These are phyloP conservation scores for Gryon sp. DNA, from an alignment of 1,140 invertebrate genomes.

Conservation along the genomic window DNA sequence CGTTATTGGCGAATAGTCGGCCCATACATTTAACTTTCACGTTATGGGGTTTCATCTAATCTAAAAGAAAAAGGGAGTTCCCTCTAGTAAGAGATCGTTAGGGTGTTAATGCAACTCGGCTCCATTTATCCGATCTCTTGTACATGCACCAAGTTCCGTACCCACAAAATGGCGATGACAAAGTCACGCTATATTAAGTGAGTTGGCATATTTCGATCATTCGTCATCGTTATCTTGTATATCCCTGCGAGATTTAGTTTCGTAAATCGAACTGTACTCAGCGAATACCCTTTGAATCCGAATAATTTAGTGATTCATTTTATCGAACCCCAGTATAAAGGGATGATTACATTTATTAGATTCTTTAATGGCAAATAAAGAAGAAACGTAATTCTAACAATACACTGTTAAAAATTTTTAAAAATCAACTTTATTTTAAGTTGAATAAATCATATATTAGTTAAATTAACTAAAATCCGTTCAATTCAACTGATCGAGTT, in stretches of 20 bases:
- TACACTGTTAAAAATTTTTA: too few species aligned
- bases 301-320: slow-evolving; percentile 37
- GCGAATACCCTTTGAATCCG: slow-evolving; percentile 45
- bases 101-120: slow-evolving; percentile 50
- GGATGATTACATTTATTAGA: too few species aligned
- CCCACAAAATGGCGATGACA: slow-evolving; percentile 64
- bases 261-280: slow-evolving; percentile 42
- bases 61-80: slow-evolving; percentile 53
- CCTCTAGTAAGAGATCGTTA: slow-evolving; percentile 42
- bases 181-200: slow-evolving; percentile 64
- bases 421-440: too few species aligned
- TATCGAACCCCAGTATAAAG: neutral
- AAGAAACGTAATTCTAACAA: too few species aligned
- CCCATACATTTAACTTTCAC: slow-evolving; percentile 41
- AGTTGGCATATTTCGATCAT: slow-evolving; percentile 64
- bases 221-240: slow-evolving; percentile 64
- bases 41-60: slow-evolving; percentile 57
- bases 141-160: slow-evolving; percentile 45
- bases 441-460: too few species aligned
- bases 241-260: slow-evolving; percentile 54
- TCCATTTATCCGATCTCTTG: slow-evolving; percentile 57
- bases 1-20: slow-evolving; percentile 42
- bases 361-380: too few species aligned
- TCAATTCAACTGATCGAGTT: too few species aligned
- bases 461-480: too few species aligned